Percentiles rank a stretch among this genome's conserved stretches.
These are phyloP conservation scores for Dascyllus trimaculatus DNA, from an alignment of 2,113 vertebrate species.

Conservation along the genomic window DNA sequence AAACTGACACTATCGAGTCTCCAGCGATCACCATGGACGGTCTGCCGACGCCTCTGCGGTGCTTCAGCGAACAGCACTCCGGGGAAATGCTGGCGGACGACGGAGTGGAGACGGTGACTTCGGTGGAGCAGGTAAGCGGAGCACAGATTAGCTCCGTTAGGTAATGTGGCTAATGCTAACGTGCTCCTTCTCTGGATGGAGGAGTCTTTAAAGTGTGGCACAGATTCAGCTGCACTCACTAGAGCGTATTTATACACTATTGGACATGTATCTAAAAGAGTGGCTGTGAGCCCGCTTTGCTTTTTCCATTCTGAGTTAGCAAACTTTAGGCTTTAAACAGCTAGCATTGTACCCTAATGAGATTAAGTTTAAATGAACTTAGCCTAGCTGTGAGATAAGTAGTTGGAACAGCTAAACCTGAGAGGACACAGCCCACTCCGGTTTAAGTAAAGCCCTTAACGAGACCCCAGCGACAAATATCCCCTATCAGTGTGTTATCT, in stretches of 20 bases:
- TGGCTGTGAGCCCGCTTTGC: background rate
- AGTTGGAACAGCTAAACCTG: constrained; percentile 5
- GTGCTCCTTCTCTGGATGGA: background rate
- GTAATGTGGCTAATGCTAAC: constrained; percentile 47
- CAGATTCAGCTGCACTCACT: background rate
- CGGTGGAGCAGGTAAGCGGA: constrained; percentile 83
- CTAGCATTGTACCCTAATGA: constrained; percentile 45
- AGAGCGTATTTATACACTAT: too few species aligned
- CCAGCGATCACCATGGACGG: constrained; percentile 68
- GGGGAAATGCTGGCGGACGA: constrained; percentile 81
- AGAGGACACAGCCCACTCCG: too few species aligned
- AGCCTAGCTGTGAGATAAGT: constrained; percentile 13
- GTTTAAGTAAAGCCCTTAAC: too few species aligned
- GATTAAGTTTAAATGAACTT: constrained; percentile 58
- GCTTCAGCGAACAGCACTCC: constrained; percentile 75
- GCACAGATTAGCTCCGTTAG: constrained; percentile 50
- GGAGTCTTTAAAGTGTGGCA: background rate
- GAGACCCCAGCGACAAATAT: too few species aligned
- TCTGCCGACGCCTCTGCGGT: constrained; percentile 70
- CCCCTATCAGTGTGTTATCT: too few species aligned
- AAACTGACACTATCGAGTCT: constrained; percentile 23
- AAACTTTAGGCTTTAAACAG: background rate
- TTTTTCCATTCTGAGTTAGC: background rate
- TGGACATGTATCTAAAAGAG: background rate
- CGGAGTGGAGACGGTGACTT: constrained; percentile 83